These are phyloP conservation scores for Mustela nigripes DNA, from an alignment of 2,113 vertebrate genomes.

Conservation along the genomic window DNA sequence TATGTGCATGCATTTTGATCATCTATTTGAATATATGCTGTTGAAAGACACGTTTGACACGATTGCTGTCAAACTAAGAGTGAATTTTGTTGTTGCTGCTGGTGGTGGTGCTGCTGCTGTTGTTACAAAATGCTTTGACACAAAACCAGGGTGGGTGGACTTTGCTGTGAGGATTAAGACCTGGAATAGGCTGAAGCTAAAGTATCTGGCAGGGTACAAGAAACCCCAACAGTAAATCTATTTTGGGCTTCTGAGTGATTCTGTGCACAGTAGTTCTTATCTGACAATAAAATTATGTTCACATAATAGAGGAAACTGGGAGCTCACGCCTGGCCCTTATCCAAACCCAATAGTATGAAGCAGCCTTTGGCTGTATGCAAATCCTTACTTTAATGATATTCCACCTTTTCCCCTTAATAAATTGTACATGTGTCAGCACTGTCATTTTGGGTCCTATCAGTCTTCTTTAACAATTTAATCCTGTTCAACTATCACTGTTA, in stretches of 20 bases:
- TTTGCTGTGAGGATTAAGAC: not conserved
- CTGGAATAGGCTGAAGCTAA: not conserved
- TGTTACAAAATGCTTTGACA: not conserved
- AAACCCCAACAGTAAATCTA: not conserved
- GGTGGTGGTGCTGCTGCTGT: not conserved
- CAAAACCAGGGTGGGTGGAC: not conserved
- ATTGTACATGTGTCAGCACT: not conserved
- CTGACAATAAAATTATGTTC: not conserved
- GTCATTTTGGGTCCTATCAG: not conserved
- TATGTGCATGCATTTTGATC: not conserved
- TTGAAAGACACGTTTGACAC: not conserved
- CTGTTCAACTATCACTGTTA: not conserved
- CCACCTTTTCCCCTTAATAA: not conserved
- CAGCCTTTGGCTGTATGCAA: not conserved
- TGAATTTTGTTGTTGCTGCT: not conserved
- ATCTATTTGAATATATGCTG: not conserved
- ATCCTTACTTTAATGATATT: not conserved
- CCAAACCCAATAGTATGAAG: not conserved
- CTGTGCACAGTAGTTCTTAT: not conserved
- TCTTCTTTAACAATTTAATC: not conserved
- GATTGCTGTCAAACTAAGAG: conserved; percentile 4
- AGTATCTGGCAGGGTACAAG: not conserved
- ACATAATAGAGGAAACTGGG: not conserved
- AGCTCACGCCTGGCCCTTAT: not conserved
- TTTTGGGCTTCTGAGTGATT: not conserved